Evolutionary conservation across 2,888 invertebrate species (phyloP), one percentile per base, ranked within the genome.

Genomic region (Dioctria rufipes): DNA sequence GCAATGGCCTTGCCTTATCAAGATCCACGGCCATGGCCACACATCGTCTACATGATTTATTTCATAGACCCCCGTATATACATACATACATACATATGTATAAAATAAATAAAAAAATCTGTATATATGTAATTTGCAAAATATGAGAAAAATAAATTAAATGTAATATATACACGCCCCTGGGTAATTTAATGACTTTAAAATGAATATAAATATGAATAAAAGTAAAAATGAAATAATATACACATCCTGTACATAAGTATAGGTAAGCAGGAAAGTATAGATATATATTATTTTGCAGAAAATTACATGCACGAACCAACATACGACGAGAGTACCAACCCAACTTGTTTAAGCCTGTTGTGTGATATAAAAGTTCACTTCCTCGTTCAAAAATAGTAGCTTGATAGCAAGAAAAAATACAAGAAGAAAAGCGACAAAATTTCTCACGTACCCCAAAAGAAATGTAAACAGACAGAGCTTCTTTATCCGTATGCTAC

Each of bases 11-110:
- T 77, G 63, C 63, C 46, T 43, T 61, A 77, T 46, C 77, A 77
- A 77, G 63, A 63, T 77, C 63, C 77, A 77, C 77, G 77, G 77
- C 63, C 77, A 77, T 61, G 77, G 49, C 63, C 77, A 77, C 39
- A 9, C 61, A 63, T 37, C 63, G 63, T 40, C 46, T 77, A 63
- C 77, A 49, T 77, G 77, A 77, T 77, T 63, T 63, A 61, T 63
- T 77, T 77, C 61, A 63, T 73, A 73, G 73, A 73, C 60, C 42
- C 25, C 25, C 25, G 2, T 25, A 25, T 25, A 25, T 25, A 25
- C 0, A 25, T 25, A 25, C 25, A 25, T 25, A 25, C 25, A 25
- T 25, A 25, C 25, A 25, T 0, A 25, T 25, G 1, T 25, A 25
- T 25, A 25, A 25, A 25, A 25, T 1, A 25, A 25, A 25, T 25